Conservation (phyloP, 2,888 invertebrate species). For the Formica aserva region DNA sequence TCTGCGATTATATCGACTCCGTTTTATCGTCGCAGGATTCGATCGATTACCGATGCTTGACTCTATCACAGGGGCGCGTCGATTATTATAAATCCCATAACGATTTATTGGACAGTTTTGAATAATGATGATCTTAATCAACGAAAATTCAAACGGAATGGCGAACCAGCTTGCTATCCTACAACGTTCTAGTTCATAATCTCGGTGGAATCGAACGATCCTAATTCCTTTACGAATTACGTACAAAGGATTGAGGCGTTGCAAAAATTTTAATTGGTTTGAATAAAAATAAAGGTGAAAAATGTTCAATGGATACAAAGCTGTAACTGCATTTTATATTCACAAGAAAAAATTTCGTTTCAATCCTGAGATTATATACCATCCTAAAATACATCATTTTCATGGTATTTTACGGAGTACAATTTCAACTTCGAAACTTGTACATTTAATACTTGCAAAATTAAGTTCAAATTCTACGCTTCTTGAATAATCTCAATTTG, state of each 20-base stretch:
- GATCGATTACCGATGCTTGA: conserved; percentile 16
- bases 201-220: neutral
- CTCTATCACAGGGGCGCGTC: conserved; percentile 23
- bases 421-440: conserved; percentile 21
- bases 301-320: neutral
- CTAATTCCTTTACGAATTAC: neutral
- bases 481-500: conserved; percentile 30
- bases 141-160: neutral
- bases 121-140: conserved; percentile 6
- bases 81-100: neutral
- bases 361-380: conserved; percentile 8
- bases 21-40: conserved; percentile 10
- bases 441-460: conserved; percentile 13
- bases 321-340: neutral
- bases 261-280: neutral
- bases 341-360: conserved; percentile 10
- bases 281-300: neutral
- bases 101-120: neutral
- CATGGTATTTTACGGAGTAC: neutral
- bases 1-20: conserved; percentile 21
- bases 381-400: neutral
- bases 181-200: neutral
- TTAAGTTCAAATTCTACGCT: conserved; percentile 3
- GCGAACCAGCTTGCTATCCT: conserved; percentile 3
- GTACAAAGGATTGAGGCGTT: neutral